Evolutionary conservation across 2,113 vertebrate genomes (phyloP).

Genomic region (Tachuris rubrigastra): DNA sequence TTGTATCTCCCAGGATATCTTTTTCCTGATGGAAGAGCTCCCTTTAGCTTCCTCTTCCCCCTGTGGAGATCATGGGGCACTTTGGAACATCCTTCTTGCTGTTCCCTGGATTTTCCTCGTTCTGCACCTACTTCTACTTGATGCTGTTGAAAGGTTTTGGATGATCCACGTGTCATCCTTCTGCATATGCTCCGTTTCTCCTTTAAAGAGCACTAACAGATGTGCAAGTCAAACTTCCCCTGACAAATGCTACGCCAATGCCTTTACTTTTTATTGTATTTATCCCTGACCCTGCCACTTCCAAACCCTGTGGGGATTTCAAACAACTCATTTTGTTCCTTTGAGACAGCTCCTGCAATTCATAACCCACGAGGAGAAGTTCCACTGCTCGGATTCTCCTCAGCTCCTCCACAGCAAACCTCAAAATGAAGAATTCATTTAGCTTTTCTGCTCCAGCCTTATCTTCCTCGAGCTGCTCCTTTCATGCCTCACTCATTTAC

Average conservation of each 20-base stretch:
- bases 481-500: not conserved
- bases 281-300: not conserved
- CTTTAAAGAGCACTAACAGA: not conserved
- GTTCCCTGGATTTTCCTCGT: not conserved
- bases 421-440: not conserved
- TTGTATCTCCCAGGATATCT: not conserved
- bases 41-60: not conserved
- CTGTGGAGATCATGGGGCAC: not conserved
- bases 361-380: not conserved
- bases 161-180: not conserved
- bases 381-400: not conserved
- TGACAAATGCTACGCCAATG: not conserved
- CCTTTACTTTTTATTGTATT: not conserved
- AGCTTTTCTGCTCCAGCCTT: slow-evolving; percentile 10
- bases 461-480: not conserved
- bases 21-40: not conserved
- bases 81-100: not conserved
- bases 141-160: not conserved
- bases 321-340: not conserved
- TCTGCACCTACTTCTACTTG: not conserved
- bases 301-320: not conserved
- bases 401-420: not conserved
- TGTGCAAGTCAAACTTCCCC: not conserved
- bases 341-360: not conserved
- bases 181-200: not conserved